Evolutionary conservation across 23 tunicate genomes (phyloP), one percentile per base, ranked within the genome.

Genomic region (Diplosoma virens): DNA sequence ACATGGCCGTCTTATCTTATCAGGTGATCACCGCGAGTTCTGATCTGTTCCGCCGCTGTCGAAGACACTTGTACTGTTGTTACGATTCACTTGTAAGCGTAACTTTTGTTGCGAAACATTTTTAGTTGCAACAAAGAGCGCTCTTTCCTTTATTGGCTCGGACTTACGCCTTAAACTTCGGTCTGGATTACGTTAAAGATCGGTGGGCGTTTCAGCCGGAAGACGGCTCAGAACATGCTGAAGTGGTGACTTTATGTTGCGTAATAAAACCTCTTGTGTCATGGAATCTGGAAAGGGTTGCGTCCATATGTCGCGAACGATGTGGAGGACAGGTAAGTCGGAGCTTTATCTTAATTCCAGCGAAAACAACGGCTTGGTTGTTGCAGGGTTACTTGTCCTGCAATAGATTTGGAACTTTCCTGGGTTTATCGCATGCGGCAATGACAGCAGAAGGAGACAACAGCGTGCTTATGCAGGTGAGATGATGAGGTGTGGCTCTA

Each of bases 401-500:
- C 87, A 87, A 87, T 48, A 52, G 99, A 64, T 94, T 94, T 41
- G 99, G 99, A 37, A 88, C 88, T 27, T 87, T 87, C 63, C 83
- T 94, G 24, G 99, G 94, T 23, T 71, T 94, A 14, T 95, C 99
- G 3, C 99, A 94, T 52, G 99, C 99, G 3, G 95, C 99, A 25
- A 94, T 94, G 99, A 94, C 99, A 16, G 99, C 99, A 1, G 99
- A 94, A 50, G 99, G 99, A 7, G 95, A 94, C 76, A 94, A 94
- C 83, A 85, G 83, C 26, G 97, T 92, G 1, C 76, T 92, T 21
- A 92, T 92, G 97, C 97, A 92, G 87, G 97, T 92, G 6, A 29
- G 80, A 5, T 18, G 36, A 25, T 7, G 29, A 65, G 36, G 26
- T 9, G 50, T 41, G 9, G 9, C 14, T 9, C 14, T 41, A 7